Evolutionary conservation across 35 echinoderm and acorn worm genomes (phyloP).

Genomic region (Ophiothrix spiculata): DNA sequence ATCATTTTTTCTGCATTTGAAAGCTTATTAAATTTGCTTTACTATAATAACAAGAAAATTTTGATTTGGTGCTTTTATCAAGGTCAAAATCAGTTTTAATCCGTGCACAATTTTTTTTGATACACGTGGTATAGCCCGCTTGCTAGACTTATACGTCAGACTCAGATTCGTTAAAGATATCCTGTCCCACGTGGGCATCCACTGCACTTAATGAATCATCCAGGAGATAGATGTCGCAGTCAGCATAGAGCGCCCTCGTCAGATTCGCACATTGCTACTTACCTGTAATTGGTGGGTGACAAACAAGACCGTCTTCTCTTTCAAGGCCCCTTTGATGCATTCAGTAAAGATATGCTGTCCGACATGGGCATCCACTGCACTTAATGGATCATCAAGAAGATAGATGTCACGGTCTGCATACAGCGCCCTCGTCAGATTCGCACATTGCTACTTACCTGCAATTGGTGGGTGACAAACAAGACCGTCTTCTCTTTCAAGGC

Average conservation of each 20-base stretch:
- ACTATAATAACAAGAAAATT: no score
- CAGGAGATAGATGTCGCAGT: slow-evolving; percentile 90
- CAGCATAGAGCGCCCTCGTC: slow-evolving; percentile 87
- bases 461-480: slow-evolving; percentile 93
- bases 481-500: slow-evolving; percentile 86
- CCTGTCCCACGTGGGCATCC: slow-evolving; percentile 90
- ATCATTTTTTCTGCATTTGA: no score
- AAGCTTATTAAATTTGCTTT: no score
- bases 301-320: slow-evolving; percentile 86
- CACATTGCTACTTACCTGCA: slow-evolving; percentile 96
- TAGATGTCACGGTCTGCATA: slow-evolving; percentile 94
- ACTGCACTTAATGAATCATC: slow-evolving; percentile 97
- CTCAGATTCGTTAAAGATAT: slow-evolving; percentile 91
- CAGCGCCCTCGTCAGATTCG: slow-evolving; percentile 82
- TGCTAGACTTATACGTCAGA: no score
- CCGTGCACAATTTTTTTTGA: no score
- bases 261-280: no score
- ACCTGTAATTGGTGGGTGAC: slow-evolving; percentile 98
- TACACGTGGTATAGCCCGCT: no score
- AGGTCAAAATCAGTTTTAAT: no score
- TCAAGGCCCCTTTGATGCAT: slow-evolving; percentile 71
- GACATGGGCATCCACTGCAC: slow-evolving; percentile 95
- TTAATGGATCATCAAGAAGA: slow-evolving; percentile 92
- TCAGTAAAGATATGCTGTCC: slow-evolving; percentile 92
- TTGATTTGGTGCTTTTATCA: no score